Evolutionary conservation across 2,888 invertebrate species (phyloP), one percentile per base, ranked within the genome.

Genomic region (Mylabris sibirica): DNA sequence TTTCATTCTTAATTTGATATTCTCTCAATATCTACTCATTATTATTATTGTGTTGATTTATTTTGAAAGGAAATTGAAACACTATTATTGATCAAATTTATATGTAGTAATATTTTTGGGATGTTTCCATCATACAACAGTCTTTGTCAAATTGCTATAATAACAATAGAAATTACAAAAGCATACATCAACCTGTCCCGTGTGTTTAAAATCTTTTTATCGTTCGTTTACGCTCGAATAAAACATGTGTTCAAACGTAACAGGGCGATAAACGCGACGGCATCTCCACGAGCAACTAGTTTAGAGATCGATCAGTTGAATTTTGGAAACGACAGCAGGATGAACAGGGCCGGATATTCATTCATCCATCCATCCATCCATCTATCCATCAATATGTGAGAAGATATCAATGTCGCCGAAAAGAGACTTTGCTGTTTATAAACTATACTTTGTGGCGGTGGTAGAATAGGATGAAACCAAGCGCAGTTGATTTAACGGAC

Each of bases 401-500:
- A 70, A 70, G 70, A 70, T 65, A 62, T 59, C 59, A 66, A 53
- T 65, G 59, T 53, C 24, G 65, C 38, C 66, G 63, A 66, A 69
- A 64, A 26, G 66, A 66, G 66, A 66, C 20, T 20, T 24, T 60
- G 12, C 2, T 20, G 12, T 35, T 26, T 35, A 30, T 60, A 30
- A 2, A 17, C 30, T 20, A 9, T 34, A 34, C 24, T 38, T 17
- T 1, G 24, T 17, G 11, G 20, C 8, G 30, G 30, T 8, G 30
- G 30, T 30, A 8, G 30, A 6, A 8, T 8, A 20, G 17, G 34
- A 34, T 60, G 34, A 38, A 34, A n/a, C 34, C 38, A 35, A 20
- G 60, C 70, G 65, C 70, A 67, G 70, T 70, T 70, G 70, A 70
- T 70, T 70, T 70, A 70, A 67, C 70, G 70, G 70, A 70, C 66